A percentile compares a stretch with the other conserved stretches of the same genome.
Conservation (phyloP, 2,888 invertebrate species). For the Leptogaster cylindrica region DNA sequence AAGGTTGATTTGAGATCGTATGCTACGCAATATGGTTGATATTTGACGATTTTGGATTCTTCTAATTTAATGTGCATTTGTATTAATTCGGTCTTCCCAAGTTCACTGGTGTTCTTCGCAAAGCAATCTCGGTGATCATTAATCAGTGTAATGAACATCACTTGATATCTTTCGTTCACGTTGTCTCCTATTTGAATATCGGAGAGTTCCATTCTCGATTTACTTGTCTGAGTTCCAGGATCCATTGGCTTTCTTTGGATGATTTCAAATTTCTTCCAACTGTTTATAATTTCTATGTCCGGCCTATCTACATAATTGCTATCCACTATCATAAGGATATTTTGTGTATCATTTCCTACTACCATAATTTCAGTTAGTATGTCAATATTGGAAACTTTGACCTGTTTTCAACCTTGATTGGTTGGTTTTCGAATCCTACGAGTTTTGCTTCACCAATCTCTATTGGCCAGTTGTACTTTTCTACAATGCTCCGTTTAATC, state of each 20-base stretch:
- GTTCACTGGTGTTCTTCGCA: neutral
- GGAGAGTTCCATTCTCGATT: too few relatives aligned
- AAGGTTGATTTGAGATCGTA: neutral
- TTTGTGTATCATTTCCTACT: neutral
- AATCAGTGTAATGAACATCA: too few relatives aligned
- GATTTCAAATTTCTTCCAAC: neutral
- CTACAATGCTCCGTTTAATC: too few relatives aligned
- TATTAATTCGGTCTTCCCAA: neutral
- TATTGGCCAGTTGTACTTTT: neutral
- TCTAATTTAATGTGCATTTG: conserved; percentile 2
- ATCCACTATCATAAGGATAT: neutral
- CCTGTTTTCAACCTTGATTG: neutral
- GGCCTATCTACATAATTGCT: neutral
- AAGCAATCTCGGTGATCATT: too few relatives aligned
- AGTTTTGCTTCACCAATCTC: neutral
- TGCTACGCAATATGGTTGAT: conserved; percentile 1
- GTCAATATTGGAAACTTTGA: neutral
- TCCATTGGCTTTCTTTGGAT: neutral
- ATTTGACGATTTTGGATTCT: neutral
- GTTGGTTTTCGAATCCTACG: neutral
- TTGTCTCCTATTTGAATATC: too few relatives aligned
- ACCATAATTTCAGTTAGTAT: neutral
- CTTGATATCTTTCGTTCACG: too few relatives aligned
- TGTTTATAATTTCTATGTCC: neutral
- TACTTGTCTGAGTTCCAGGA: too few relatives aligned